Conservation (phyloP, 1,140 invertebrate genomes). For the Drosophila ohnishii region DNA sequence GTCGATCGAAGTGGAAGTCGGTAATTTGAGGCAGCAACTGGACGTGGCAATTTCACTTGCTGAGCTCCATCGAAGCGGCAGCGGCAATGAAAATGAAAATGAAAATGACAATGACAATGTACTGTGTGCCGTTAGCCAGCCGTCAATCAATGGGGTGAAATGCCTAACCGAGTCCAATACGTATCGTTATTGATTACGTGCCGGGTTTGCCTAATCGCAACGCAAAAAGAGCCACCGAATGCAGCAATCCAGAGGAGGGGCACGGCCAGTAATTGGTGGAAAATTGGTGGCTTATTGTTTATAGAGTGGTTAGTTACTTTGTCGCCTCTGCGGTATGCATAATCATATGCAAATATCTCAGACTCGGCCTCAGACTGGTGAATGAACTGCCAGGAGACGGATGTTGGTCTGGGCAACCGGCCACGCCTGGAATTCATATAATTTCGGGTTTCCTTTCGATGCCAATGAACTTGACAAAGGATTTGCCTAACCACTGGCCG, state of each 20-base stretch:
- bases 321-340: constrained; percentile 63
- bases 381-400: constrained; percentile 63
- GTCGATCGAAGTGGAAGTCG: constrained; percentile 53
- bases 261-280: constrained; percentile 46
- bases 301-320: constrained; percentile 53
- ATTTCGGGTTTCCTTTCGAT: constrained; percentile 41
- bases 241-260: not conserved
- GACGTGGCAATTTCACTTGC: constrained; percentile 67
- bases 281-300: constrained; percentile 60
- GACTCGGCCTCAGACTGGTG: constrained; percentile 44
- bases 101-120: constrained; percentile 50
- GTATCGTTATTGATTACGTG: constrained; percentile 72
- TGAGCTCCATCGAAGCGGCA: constrained; percentile 12
- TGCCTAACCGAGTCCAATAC: constrained; percentile 43
- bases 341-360: constrained; percentile 52
- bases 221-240: constrained; percentile 15
- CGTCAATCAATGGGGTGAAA: constrained; percentile 68
- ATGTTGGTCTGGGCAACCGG: constrained; percentile 17
- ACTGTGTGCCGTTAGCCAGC: constrained; percentile 62
- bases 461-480: constrained; percentile 55
- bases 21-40: constrained; percentile 60
- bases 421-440: constrained; percentile 31
- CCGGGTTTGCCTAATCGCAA: constrained; percentile 62
- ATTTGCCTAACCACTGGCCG: constrained; percentile 15
- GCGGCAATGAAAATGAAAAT: constrained; percentile 56